A percentile compares a stretch with the other conserved stretches of the same genome.
phyloP scores from a whole-genome alignment of 2,113 vertebrate species.

The Picathartes gymnocephalus region DNA sequence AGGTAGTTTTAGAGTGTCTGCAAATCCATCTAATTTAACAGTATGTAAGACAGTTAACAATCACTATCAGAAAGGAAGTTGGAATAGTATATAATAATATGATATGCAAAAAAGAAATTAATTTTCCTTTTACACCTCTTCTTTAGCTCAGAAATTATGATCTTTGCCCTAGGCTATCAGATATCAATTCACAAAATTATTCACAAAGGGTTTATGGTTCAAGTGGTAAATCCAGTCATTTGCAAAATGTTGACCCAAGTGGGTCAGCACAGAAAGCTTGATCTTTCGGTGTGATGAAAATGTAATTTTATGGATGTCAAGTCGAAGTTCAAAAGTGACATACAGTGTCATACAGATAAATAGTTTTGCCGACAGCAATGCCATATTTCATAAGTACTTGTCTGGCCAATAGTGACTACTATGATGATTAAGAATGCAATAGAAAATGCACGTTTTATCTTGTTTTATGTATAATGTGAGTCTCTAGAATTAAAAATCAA shows the following conservation, averaged over 20 bases:
- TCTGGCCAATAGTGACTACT: conserved; percentile 59
- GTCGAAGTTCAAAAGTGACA: conserved; percentile 78
- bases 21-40: background rate
- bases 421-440: conserved; percentile 55
- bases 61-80: conserved; percentile 18
- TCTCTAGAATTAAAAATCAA: conserved; percentile 41
- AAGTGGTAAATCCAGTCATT: conserved; percentile 79
- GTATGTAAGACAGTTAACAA: conserved; percentile 32
- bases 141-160: conserved; percentile 72
- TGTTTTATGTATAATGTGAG: conserved; percentile 32
- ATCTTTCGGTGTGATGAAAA: conserved; percentile 82
- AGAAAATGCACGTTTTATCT: conserved; percentile 59
- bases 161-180: conserved; percentile 77
- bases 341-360: conserved; percentile 77
- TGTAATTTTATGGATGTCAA: conserved; percentile 82
- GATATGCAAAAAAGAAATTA: conserved; percentile 68
- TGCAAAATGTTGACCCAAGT: conserved; percentile 82
- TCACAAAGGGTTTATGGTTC: conserved; percentile 78
- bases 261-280: conserved; percentile 74
- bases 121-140: conserved; percentile 67
- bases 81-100: conserved; percentile 39
- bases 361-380: conserved; percentile 78
- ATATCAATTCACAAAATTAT: conserved; percentile 76
- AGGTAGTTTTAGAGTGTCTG: background rate
- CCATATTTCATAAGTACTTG: conserved; percentile 76